Conservation (phyloP, 1,140 invertebrate genomes). For the Lysiphlebus fabarum region DNA sequence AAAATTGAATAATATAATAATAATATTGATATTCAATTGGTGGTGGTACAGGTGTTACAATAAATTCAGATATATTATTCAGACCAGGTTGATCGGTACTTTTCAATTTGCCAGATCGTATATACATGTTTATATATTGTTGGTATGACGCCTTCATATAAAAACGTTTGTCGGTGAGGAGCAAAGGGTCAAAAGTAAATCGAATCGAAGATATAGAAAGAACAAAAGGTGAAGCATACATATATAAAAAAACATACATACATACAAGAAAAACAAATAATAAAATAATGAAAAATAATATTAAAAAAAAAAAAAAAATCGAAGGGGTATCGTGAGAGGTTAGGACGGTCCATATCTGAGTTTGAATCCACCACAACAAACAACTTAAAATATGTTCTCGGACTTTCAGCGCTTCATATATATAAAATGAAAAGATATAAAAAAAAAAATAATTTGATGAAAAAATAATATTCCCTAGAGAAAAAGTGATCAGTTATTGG, state of each 20-base stretch:
- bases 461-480: conserved; percentile 54
- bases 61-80: conserved; percentile 57
- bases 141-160: conserved; percentile 28
- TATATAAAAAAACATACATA: conserved; percentile 15
- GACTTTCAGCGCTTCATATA: not conserved
- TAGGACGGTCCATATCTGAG: conserved; percentile 30
- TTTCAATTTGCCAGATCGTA: conserved; percentile 56
- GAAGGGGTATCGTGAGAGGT: conserved; percentile 25
- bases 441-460: conserved; percentile 41
- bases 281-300: conserved; percentile 27
- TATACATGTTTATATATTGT: conserved; percentile 50
- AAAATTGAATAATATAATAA: conserved; percentile 15
- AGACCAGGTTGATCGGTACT: conserved; percentile 52
- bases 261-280: conserved; percentile 6
- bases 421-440: conserved; percentile 25
- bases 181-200: conserved; percentile 22
- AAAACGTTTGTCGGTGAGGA: conserved; percentile 21
- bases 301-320: conserved; percentile 22
- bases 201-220: not conserved
- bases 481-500: conserved; percentile 49
- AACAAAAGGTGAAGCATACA: not conserved
- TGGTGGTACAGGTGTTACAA: conserved; percentile 49
- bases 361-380: not conserved
- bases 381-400: not conserved
- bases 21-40: conserved; percentile 14